These are phyloP conservation scores for Papilio machaon DNA, from an alignment of 1,140 invertebrate genomes.

Conservation along the genomic window DNA sequence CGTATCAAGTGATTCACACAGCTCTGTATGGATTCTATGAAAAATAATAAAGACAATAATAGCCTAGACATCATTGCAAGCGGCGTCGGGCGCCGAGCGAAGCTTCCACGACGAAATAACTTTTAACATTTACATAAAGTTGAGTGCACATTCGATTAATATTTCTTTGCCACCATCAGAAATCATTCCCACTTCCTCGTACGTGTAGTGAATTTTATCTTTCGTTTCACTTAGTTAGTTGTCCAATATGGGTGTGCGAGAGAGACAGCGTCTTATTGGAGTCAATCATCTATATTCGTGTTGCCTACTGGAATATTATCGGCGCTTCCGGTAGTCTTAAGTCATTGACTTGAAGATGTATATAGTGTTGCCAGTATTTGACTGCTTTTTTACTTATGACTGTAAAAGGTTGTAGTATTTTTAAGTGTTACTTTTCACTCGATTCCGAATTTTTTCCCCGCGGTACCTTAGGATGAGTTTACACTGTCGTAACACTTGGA, in stretches of 20 bases:
- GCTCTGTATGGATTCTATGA: constrained; percentile 7
- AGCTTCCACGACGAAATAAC: constrained; percentile 1
- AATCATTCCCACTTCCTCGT: constrained; percentile 75
- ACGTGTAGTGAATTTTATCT: constrained; percentile 74
- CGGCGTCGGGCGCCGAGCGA: neutral
- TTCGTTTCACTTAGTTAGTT: constrained; percentile 47
- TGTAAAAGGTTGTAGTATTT: neutral
- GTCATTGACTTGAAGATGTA: constrained; percentile 68
- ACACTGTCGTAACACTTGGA: too few relatives aligned
- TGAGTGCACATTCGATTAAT: constrained; percentile 58
- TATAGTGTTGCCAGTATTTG: constrained; percentile 19
- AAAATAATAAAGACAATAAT: constrained; percentile 33
- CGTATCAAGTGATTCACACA: constrained; percentile 34
- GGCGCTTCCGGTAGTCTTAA: constrained; percentile 70
- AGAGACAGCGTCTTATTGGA: constrained; percentile 67
- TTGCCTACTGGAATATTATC: constrained; percentile 75
- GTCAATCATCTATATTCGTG: constrained; percentile 80
- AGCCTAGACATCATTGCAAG: constrained; percentile 21
- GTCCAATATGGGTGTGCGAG: constrained; percentile 38
- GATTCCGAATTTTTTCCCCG: neutral
- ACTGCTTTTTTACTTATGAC: neutral
- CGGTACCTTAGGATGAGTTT: too few relatives aligned
- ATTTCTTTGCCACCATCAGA: constrained; percentile 70
- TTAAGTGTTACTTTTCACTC: neutral
- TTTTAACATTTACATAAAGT: constrained; percentile 36